These are phyloP conservation scores for Cossypha caffra DNA, from an alignment of 2,797 vertebrate species.

Conservation along the genomic window DNA sequence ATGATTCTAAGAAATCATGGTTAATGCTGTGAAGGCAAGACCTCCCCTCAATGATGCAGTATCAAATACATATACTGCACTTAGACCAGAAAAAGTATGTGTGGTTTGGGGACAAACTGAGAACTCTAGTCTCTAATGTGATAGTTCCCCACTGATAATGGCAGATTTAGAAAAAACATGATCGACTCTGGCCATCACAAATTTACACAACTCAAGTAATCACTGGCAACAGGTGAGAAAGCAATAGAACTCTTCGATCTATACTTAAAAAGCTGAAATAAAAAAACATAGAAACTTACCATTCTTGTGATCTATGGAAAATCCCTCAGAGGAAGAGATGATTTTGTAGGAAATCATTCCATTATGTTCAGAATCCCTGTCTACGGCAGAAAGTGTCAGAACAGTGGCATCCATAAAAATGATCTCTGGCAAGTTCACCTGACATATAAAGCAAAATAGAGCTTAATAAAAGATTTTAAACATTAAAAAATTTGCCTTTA, in stretches of 20 bases:
- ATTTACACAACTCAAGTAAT: background rate
- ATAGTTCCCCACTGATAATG: background rate
- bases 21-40: background rate
- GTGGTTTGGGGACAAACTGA: background rate
- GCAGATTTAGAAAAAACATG: background rate
- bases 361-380: conserved; percentile 81
- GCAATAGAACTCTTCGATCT: background rate
- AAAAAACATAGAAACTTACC: conserved; percentile 77
- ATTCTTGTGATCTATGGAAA: conserved; percentile 82
- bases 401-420: conserved; percentile 72
- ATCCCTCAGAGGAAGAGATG: conserved; percentile 80
- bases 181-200: background rate
- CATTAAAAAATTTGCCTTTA: background rate
- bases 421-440: conserved; percentile 85
- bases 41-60: background rate
- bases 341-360: conserved; percentile 86
- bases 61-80: background rate
- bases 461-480: background rate
- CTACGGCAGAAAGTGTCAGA: conserved; percentile 82
- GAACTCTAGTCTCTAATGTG: background rate
- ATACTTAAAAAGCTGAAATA: background rate
- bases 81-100: background rate
- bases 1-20: background rate
- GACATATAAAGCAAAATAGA: background rate
- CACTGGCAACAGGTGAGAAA: background rate